phyloP scores from a whole-genome alignment of 2,113 vertebrate genomes.

The Puffinus mauretanicus region DNA sequence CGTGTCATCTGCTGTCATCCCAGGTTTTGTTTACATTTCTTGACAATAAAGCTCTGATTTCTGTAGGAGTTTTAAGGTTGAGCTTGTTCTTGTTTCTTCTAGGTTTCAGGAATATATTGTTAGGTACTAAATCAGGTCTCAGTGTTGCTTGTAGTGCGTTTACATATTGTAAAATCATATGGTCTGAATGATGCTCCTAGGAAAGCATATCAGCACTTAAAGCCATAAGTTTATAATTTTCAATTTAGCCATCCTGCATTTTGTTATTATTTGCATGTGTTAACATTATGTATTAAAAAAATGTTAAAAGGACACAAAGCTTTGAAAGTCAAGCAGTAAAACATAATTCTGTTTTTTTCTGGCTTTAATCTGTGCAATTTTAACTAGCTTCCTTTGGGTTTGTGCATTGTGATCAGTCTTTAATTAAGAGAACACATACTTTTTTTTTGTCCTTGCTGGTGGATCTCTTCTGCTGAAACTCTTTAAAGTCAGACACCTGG shows the following conservation, averaged over 20 bases:
- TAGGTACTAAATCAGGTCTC: background rate
- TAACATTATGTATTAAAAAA: background rate
- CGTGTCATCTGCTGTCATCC: background rate
- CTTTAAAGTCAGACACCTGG: background rate
- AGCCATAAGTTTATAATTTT: background rate
- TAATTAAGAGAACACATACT: background rate
- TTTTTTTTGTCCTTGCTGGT: background rate
- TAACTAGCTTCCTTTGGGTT: background rate
- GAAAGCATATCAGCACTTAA: background rate
- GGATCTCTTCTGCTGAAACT: background rate
- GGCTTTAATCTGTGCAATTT: background rate
- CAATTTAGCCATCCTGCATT: background rate
- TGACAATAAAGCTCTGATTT: background rate
- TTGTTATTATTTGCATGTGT: background rate
- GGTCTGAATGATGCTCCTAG: background rate
- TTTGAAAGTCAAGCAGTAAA: background rate
- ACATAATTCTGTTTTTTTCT: background rate
- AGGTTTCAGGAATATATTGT: background rate
- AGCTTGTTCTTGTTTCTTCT: background rate
- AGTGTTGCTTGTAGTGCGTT: background rate
- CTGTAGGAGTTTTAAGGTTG: background rate
- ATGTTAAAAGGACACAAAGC: background rate
- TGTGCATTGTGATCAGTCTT: background rate
- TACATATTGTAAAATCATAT: background rate
- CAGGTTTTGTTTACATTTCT: constrained; percentile 1